These are phyloP conservation scores for Drosophila setifemur DNA, from an alignment of 1,140 invertebrate genomes.

Conservation along the genomic window DNA sequence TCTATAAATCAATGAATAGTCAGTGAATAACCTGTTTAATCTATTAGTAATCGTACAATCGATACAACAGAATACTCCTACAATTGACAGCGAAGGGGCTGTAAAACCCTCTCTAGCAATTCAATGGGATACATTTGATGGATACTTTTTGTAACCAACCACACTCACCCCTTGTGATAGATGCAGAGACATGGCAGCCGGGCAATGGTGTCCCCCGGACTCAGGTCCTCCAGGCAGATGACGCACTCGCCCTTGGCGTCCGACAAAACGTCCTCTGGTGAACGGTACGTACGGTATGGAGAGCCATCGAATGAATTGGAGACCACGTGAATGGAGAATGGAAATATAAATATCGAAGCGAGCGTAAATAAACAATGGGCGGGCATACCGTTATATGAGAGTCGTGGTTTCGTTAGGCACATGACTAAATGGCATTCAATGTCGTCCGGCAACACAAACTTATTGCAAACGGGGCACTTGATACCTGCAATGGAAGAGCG, in stretches of 20 bases:
- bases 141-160: no score
- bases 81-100: no score
- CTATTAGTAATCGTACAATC: no score
- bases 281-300: not conserved
- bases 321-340: not conserved
- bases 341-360: not conserved
- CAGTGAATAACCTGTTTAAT: no score
- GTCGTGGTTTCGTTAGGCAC: slow-evolving; percentile 98
- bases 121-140: no score
- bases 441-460: slow-evolving; percentile 98
- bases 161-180: slow-evolving; percentile 97
- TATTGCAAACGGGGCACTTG: slow-evolving; percentile 99
- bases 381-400: slow-evolving; percentile 97
- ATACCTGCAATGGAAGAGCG: slow-evolving; percentile 87
- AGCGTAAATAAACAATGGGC: not conserved
- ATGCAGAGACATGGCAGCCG: slow-evolving; percentile 99
- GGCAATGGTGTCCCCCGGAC: slow-evolving; percentile 97
- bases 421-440: slow-evolving; percentile 99
- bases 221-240: slow-evolving; percentile 98
- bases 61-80: no score
- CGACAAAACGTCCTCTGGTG: slow-evolving; percentile 95
- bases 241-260: slow-evolving; percentile 99
- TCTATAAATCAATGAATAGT: no score
- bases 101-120: no score
- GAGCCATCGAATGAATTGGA: no score